Percentiles rank a stretch among this genome's conserved stretches.
phyloP scores from a whole-genome alignment of 2,797 vertebrate genomes.

The Anniella stebbinsi region DNA sequence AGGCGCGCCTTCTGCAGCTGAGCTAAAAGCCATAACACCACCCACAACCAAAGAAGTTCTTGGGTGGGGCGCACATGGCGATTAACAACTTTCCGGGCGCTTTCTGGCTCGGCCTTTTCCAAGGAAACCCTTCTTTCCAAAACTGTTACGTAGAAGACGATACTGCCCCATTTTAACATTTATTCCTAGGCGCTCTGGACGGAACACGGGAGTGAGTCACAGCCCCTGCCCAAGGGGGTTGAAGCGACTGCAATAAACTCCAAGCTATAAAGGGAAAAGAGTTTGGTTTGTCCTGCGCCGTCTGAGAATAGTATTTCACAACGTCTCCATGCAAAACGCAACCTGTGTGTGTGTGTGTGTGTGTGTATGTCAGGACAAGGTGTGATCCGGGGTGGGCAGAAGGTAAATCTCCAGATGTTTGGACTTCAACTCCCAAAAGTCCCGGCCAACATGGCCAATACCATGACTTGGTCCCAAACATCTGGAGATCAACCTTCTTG shows the following conservation, averaged over 20 bases:
- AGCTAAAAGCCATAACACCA: neutral
- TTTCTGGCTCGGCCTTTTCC: neutral
- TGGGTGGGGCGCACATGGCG: neutral
- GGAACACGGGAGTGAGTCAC: neutral
- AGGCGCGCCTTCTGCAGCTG: neutral
- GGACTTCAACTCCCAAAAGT: too few species aligned
- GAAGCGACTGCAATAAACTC: neutral
- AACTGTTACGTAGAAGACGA: neutral
- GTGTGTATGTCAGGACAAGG: too few species aligned
- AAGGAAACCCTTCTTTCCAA: neutral
- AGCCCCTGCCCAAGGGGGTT: neutral
- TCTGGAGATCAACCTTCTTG: too few species aligned
- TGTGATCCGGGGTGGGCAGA: too few species aligned
- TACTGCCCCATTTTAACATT: neutral
- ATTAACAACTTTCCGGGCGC: conserved; percentile 43
- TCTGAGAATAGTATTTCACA: neutral
- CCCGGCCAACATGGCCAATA: too few species aligned
- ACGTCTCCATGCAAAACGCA: neutral
- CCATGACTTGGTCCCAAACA: too few species aligned
- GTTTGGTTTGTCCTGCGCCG: neutral
- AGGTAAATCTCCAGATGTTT: too few species aligned
- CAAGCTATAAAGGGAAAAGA: neutral
- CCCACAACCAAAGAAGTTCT: too few species aligned
- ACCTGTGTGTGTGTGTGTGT: too few species aligned
- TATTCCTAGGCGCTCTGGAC: neutral